phyloP scores from a whole-genome alignment of 2,113 vertebrate species.

The Hepsetus odoe region DNA sequence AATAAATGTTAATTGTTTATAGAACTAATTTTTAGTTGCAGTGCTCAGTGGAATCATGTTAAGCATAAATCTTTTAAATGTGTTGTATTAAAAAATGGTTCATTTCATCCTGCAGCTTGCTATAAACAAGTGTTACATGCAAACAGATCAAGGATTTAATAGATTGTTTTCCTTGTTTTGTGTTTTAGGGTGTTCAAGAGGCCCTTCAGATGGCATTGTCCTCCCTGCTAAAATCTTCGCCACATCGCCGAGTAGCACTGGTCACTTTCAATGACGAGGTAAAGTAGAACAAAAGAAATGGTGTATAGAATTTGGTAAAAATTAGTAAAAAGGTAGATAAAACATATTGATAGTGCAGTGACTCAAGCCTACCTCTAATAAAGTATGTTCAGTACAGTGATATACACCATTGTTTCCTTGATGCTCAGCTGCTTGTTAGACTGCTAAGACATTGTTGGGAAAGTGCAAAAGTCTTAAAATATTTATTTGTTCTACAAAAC shows the following conservation, averaged over 20 bases:
- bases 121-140: not conserved
- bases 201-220: slow-evolving; percentile 68
- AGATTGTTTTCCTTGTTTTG: slow-evolving; percentile 6
- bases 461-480: no score
- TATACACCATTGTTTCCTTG: no score
- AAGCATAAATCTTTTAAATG: no score
- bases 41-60: not conserved
- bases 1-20: no score
- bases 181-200: slow-evolving; percentile 71
- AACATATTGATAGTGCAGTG: not conserved
- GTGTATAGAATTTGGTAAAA: not conserved
- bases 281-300: not conserved
- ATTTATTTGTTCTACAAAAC: no score
- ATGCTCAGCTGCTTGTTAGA: no score
- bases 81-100: not conserved
- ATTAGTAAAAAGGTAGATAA: not conserved
- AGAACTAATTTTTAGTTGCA: no score
- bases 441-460: no score
- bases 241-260: slow-evolving; percentile 72
- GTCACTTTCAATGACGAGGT: slow-evolving; percentile 78
- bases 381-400: no score
- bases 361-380: no score
- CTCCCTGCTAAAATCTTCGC: slow-evolving; percentile 63
- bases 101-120: not conserved
- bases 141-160: not conserved